Base-by-base conservation (phyloP, 2,113 vertebrate genomes). In the Clarias batrachus region DNA sequence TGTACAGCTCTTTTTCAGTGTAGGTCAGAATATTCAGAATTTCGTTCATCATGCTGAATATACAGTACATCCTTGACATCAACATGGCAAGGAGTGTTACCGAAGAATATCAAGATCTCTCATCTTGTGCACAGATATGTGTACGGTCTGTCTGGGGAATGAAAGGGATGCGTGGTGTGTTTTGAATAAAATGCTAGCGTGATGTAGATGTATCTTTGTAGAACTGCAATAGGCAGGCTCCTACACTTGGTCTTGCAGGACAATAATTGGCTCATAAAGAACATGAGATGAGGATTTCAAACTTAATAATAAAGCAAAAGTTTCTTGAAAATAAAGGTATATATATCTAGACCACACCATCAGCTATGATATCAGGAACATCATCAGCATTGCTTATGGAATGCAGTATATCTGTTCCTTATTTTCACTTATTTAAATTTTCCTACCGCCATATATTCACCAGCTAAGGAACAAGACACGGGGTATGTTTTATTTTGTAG, bases 191-290 rank as follows among this genome's bases (percentile, higher is more conserved):
- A 54, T 16, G 10, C 30, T 41, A 37, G 17, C 8, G 1, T 21
- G 17, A 41, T 37, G 17, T 37, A 71, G 30, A 71, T 21, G 30
- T 74, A 54, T 77, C 33, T 63, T 14, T 65, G 11, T 37, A 25
- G 37, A 74, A 74, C 37, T 74, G 84, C 3, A 54, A 37, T 54
- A 59, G 48, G 71, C 71, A 6, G 30, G 71, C 41, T 74, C 7
- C 59, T 48, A 84, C 33, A 68, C 60, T 56, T 79, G 63, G 13
- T 87, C 91, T 92, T 92, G 91, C 91, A 92, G 90, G 86, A 92
- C 92, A 85, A 89, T 92, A 94, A 94, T 88, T 89, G 90, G 87
- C 85, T 92, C 89, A 85, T 8, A 48, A 88, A 92, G 93, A 91
- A 87, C 52, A 83, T 86, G 73, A 88, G 90, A 91, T 80, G 27